Evolutionary conservation across 1,140 invertebrate genomes (phyloP).

Genomic region (Microplitis demolitor): DNA sequence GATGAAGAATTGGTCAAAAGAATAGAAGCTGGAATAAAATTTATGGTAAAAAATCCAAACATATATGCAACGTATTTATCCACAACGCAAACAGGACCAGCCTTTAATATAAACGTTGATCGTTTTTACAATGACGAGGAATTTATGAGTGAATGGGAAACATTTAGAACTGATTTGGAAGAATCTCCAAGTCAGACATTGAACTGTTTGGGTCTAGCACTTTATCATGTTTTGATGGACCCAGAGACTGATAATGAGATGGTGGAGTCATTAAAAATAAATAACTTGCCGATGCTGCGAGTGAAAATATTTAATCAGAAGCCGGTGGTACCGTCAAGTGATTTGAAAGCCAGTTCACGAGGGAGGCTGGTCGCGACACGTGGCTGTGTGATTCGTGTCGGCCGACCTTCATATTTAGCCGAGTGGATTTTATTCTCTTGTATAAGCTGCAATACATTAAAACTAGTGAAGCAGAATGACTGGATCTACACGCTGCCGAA

Average conservation of each 20-base stretch:
- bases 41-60: constrained; percentile 60
- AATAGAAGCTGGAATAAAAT: constrained; percentile 63
- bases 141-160: constrained; percentile 66
- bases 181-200: constrained; percentile 70
- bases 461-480: constrained; percentile 45
- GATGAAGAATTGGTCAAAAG: constrained; percentile 49
- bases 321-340: constrained; percentile 70
- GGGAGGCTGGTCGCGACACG: constrained; percentile 83
- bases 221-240: constrained; percentile 67
- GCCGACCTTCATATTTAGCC: constrained; percentile 75
- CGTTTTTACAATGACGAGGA: constrained; percentile 65
- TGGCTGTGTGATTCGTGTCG: constrained; percentile 85
- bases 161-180: constrained; percentile 69
- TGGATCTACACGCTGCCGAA: constrained; percentile 51
- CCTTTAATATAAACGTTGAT: constrained; percentile 70
- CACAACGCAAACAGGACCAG: constrained; percentile 66
- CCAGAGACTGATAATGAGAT: constrained; percentile 31
- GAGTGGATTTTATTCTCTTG: constrained; percentile 81
- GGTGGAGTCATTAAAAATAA: constrained; percentile 51
- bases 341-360: constrained; percentile 68
- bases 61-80: constrained; percentile 50
- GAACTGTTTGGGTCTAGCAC: constrained; percentile 71
- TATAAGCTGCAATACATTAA: constrained; percentile 45
- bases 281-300: constrained; percentile 61
- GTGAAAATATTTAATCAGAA: constrained; percentile 75